Percentiles rank a stretch among this genome's conserved stretches.
Evolutionary conservation across 2,888 invertebrate species (phyloP).

Genomic region (Philonicus albiceps): DNA sequence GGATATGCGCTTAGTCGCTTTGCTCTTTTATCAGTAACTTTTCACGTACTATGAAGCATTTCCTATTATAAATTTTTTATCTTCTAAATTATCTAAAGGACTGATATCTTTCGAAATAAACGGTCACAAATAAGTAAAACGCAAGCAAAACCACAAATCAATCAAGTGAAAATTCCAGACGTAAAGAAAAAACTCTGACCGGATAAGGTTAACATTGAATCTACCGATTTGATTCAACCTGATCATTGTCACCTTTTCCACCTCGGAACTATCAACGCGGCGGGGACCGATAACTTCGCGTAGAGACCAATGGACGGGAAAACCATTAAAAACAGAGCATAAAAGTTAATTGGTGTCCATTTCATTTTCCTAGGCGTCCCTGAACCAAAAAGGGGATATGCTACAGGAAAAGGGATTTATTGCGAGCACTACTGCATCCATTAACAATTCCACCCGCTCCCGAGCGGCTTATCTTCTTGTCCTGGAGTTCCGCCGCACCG

Average conservation of each 20-base stretch:
- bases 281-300: neutral
- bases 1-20: neutral
- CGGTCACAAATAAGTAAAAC: neutral
- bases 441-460: neutral
- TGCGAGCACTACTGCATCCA: neutral
- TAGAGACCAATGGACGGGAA: neutral
- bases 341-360: conserved; percentile 8
- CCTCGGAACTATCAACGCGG: neutral
- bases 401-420: neutral
- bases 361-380: neutral
- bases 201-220: neutral
- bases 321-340: neutral
- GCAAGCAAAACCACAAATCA: neutral
- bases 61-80: neutral
- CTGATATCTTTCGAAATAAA: neutral
- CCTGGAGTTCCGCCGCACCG: neutral
- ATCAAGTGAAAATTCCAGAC: neutral
- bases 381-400: neutral
- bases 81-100: neutral
- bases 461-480: neutral
- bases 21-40: too few relatives aligned
- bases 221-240: neutral
- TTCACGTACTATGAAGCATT: neutral
- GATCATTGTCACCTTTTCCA: neutral
- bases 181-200: neutral